Evolutionary conservation across 2,797 vertebrate species (phyloP).

Genomic region (Eidolon dupreanum): DNA sequence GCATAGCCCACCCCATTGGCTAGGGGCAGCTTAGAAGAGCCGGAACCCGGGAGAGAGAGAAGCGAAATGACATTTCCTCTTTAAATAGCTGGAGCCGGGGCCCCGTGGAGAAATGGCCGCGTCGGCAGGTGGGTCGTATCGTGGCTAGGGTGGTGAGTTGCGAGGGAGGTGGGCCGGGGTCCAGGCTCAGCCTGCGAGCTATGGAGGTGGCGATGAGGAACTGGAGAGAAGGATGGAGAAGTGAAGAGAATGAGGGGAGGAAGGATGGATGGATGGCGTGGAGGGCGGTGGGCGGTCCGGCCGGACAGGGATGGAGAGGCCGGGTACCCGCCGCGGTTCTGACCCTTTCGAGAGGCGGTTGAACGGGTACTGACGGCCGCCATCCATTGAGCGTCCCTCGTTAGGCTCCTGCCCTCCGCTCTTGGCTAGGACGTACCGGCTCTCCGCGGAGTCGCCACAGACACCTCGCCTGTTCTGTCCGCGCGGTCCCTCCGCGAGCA

Average conservation of each 20-base stretch:
- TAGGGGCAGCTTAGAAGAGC: slow-evolving; percentile 69
- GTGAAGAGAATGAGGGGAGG: not conserved
- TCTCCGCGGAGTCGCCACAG: not conserved
- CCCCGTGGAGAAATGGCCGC: slow-evolving; percentile 86
- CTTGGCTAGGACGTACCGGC: not conserved
- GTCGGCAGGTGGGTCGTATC: slow-evolving; percentile 86
- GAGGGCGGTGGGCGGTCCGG: slow-evolving; percentile 31
- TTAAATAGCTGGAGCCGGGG: slow-evolving; percentile 84
- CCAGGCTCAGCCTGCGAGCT: not conserved
- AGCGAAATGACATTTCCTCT: slow-evolving; percentile 85
- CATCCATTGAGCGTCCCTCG: not conserved
- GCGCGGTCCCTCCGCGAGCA: slow-evolving; percentile 43
- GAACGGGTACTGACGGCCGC: slow-evolving; percentile 14
- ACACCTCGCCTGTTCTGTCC: not conserved
- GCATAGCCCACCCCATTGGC: slow-evolving; percentile 71
- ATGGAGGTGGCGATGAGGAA: not conserved
- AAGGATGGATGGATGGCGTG: slow-evolving; percentile 38
- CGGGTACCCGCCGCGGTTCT: slow-evolving; percentile 44
- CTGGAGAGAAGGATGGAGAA: slow-evolving; percentile 23
- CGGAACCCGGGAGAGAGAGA: slow-evolving; percentile 78
- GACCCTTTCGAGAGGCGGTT: slow-evolving; percentile 35
- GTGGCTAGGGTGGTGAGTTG: not conserved
- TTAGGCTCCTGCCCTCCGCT: not conserved
- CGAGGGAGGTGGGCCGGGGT: not conserved
- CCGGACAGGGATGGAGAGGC: not conserved